Conservation (phyloP, 2,113 vertebrate genomes). For the Eudyptes chrysolophus region DNA sequence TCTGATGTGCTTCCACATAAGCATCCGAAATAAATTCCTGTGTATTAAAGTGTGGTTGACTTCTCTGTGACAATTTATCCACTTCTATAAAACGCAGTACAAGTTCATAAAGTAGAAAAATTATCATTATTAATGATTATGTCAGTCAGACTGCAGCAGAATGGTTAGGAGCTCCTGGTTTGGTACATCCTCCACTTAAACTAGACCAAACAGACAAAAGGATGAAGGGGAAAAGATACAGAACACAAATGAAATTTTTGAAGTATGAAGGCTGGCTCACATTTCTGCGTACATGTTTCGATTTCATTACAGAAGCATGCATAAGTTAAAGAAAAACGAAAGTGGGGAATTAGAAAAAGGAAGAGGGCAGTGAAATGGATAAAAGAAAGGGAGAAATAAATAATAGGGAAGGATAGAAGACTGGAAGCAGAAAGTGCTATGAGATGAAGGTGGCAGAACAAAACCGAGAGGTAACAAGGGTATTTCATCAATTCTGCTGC, state of each 20-base stretch:
- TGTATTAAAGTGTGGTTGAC: background rate
- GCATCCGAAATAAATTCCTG: background rate
- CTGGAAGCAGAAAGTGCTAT: background rate
- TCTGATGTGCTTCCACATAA: background rate
- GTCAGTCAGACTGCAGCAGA: background rate
- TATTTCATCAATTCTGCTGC: background rate
- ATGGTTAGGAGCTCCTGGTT: background rate
- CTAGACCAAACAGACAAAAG: background rate
- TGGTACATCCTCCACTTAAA: background rate
- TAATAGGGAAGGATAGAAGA: background rate
- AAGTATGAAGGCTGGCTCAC: background rate
- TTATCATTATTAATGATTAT: background rate
- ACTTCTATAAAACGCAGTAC: background rate
- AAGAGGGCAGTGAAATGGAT: background rate
- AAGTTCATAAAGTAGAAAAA: background rate
- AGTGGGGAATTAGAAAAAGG: background rate
- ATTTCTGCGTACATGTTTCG: background rate
- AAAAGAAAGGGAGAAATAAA: background rate
- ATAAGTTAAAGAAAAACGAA: background rate
- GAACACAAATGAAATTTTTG: background rate
- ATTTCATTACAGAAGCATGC: background rate
- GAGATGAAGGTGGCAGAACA: background rate
- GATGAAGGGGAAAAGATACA: background rate
- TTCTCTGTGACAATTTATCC: background rate
- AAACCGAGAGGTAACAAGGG: background rate